Base-by-base conservation (phyloP, 2,113 vertebrate genomes). In the Bujurquina vittata region DNA sequence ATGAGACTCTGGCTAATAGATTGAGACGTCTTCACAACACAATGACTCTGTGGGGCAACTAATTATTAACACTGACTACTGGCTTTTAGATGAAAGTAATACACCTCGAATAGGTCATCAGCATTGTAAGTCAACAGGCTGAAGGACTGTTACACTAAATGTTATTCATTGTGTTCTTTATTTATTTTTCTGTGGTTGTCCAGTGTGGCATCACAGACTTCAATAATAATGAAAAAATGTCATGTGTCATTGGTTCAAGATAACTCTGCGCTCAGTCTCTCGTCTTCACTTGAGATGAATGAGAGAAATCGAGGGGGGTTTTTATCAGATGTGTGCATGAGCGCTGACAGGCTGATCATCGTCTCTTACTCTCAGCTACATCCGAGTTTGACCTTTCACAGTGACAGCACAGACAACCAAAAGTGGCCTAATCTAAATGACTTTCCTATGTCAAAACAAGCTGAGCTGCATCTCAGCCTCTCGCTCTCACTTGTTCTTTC, bases 81-180 rank as follows among this genome's bases (percentile, higher is more conserved):
- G 84, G 82, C 86, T 87, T 85, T 85, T 83, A 77, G 79, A 63
- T 90, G 87, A 90, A 85, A 81, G 81, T 93, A 94, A 93, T 84
- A 76, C 87, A 89, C 91, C 89, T 93, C 75, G 93, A 94, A 89
- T 93, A 94, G 94, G 93, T 94, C 92, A 91, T 75, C 79, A 82
- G 55, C 72, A 26, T 58, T 77, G 73, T 65, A n/a, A 61, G 56
- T 81, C 76, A 77, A 58, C 58, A 78, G 43, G 10, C 63, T 60
- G 69, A 75, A 63, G n/a, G 26, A 63, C 60, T 87, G 83, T 87
- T 87, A 22, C 31, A 81, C 52, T 52, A 84, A 91, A 90, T 81
- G 80, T 54, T 80, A 46, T 58, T 86, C 92, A 91, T 89, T 84
- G 81, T 4, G 5, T 61, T 86, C 81, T 67, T 86, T 60, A 55